Evolutionary conservation across 1,140 invertebrate genomes (phyloP), one percentile per base, ranked within the genome.

Genomic region (Drosophila paulistorum): DNA sequence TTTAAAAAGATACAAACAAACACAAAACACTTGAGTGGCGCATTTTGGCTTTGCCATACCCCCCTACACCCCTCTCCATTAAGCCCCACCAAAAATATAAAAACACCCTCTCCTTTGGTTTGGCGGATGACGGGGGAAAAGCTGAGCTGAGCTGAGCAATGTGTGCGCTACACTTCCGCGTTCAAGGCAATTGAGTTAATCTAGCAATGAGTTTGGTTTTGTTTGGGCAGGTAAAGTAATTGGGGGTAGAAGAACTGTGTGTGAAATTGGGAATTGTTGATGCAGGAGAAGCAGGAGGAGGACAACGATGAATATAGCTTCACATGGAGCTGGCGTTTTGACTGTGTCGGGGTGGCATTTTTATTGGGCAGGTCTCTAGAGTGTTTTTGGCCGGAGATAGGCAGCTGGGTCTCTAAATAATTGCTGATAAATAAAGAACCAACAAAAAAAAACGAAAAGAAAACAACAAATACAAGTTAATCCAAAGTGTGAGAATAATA

Each of bases 181-280:
- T 70, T 85, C 61, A 48, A 82, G 82, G 75, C 83, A 87, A 87
- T 87, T 76, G 75, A 79, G 82, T 85, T 85, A 85, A 85, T 85
- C 82, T 85, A 72, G 82, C 82, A 87, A 87, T 85, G 82, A 85
- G 81, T 81, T 79, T 60, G 42, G 71, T 41, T 59, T 35, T 39
- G 71, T 75, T 51, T 68, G 63, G 69, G 78, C 82, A 85, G 82
- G 82, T 82, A 85, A 70, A 72, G 82, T 72, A 86, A 85, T 78
- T 85, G 82, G 71, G 71, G 71, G 76, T 74, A 77, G 63, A 65
- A 85, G 63, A 65, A 85, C 60, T 61, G 72, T 82, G 78, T 83
- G 73, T 74, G 73, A 76, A 76, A 69, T 83, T 76, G 68, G 37
- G 23, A 51, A 51, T 23, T 51, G 42, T 39, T 39, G 37, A 5